Conservation (phyloP, 2,113 vertebrate genomes). For the Strix uralensis region DNA sequence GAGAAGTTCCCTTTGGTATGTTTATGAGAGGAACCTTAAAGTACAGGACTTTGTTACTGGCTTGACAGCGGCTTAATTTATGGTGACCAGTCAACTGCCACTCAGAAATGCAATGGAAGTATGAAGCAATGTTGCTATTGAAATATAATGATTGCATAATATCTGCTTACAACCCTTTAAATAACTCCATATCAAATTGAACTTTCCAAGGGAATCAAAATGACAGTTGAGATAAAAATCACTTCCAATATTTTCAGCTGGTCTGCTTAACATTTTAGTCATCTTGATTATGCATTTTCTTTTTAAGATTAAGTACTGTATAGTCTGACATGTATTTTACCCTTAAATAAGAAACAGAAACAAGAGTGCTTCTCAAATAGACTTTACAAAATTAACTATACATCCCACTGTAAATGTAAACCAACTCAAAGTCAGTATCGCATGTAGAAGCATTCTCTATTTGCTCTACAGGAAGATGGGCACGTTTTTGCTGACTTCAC, state of each 20-base stretch:
- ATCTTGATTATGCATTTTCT: not conserved
- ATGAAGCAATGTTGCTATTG: not conserved
- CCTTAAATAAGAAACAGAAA: not conserved
- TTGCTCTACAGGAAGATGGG: not conserved
- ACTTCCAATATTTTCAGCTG: not conserved
- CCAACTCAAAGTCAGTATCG: fast-evolving
- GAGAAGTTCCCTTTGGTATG: not conserved
- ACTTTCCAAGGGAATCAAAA: not conserved
- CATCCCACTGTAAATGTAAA: not conserved
- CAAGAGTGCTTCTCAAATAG: not conserved
- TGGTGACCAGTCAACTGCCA: not conserved
- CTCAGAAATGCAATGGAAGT: not conserved
- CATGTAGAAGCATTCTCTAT: not conserved
- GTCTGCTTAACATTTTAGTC: not conserved
- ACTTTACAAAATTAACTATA: not conserved
- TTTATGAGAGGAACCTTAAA: not conserved
- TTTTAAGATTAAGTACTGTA: not conserved
- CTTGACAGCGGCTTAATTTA: not conserved
- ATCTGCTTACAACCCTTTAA: not conserved
- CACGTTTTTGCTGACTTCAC: not conserved
- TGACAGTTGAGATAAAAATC: not conserved
- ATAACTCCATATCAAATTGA: not conserved
- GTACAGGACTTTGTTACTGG: not conserved
- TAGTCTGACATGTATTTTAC: not conserved
- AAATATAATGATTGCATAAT: not conserved